These are phyloP conservation scores for Nyleta sp. DNA, from an alignment of 2,888 invertebrate genomes.

Conservation along the genomic window DNA sequence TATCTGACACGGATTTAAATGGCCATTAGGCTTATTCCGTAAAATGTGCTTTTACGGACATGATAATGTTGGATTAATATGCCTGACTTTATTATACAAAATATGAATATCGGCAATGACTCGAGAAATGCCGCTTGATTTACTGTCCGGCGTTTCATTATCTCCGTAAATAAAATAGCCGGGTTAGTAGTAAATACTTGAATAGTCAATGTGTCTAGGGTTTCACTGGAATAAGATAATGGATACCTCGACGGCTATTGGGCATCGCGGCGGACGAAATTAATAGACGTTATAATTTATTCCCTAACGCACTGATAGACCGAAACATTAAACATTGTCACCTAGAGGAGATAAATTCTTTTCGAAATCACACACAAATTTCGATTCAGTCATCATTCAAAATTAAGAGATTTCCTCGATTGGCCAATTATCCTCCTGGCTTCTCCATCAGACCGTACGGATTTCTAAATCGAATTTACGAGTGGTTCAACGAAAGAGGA, in stretches of 20 bases:
- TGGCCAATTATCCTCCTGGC: slow-evolving; percentile 24
- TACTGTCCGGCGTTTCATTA: slow-evolving; percentile 36
- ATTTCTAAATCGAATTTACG: slow-evolving; percentile 6
- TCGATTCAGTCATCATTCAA: slow-evolving; percentile 17
- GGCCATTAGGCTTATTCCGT: slow-evolving; percentile 28
- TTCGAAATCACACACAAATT: slow-evolving; percentile 8
- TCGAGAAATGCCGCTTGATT: slow-evolving; percentile 29
- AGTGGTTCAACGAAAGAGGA: background rate
- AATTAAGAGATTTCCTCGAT: slow-evolving; percentile 33
- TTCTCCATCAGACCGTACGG: background rate
- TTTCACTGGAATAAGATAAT: slow-evolving; percentile 36
- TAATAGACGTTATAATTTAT: slow-evolving; percentile 44
- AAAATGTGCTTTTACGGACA: slow-evolving; percentile 22
- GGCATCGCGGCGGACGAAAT: slow-evolving; percentile 22
- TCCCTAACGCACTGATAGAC: slow-evolving; percentile 9
- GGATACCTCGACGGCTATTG: slow-evolving; percentile 9
- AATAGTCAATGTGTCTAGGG: slow-evolving; percentile 26
- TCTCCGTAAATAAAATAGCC: slow-evolving; percentile 37
- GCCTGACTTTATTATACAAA: slow-evolving; percentile 19
- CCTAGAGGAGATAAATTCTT: slow-evolving; percentile 37
- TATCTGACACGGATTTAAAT: slow-evolving; percentile 48
- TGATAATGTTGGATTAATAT: slow-evolving; percentile 36
- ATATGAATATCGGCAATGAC: slow-evolving; percentile 21
- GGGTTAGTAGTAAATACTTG: slow-evolving; percentile 43
- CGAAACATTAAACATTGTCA: slow-evolving; percentile 45